Evolutionary conservation across 1,140 invertebrate species (phyloP), one percentile per base, ranked within the genome.

Genomic region (Diorhabda carinulata): DNA sequence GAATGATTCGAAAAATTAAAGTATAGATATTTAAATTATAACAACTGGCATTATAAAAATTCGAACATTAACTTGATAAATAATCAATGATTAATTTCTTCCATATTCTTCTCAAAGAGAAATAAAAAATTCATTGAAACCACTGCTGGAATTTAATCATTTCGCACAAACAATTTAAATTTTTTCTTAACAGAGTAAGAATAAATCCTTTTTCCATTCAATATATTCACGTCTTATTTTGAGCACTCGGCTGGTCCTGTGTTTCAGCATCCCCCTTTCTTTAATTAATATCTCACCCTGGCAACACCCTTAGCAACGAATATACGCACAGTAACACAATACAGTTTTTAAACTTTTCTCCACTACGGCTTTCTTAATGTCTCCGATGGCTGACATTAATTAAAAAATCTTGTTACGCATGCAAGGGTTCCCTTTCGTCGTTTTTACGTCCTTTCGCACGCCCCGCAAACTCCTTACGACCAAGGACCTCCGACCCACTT

Each of bases 201-300:
- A 78, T 78, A 78, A 78, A 78, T 78, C 77, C 76, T 78, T 78
- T 75, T 77, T 74, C 73, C 73, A 74, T 76, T 77, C 76, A 78
- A 78, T 78, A 78, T 77, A 78, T 78, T 76, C 74, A 78, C 77
- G 77, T 78, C 77, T 77, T 77, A 77, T 77, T 77, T 77, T 73
- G 70, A 77, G 76, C 75, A 77, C 76, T 77, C 77, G 66, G 76
- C 47, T 52, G 47, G 47, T 52, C 67, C 74, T 67, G 76, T 77
- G 76, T 78, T 78, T 78, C 75, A 77, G 75, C 76, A 76, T 78
- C 77, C 77, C 76, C 77, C 74, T 78, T 78, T 74, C 76, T 78
- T 78, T 76, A 78, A 76, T 78, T 77, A 78, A 77, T 76, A 77
- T 74, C 73, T 73, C 69, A 74, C 70, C 72, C 71, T 61, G 9